These are phyloP conservation scores for Urosaurus nigricauda DNA, from an alignment of 2,797 vertebrate species.

Conservation along the genomic window DNA sequence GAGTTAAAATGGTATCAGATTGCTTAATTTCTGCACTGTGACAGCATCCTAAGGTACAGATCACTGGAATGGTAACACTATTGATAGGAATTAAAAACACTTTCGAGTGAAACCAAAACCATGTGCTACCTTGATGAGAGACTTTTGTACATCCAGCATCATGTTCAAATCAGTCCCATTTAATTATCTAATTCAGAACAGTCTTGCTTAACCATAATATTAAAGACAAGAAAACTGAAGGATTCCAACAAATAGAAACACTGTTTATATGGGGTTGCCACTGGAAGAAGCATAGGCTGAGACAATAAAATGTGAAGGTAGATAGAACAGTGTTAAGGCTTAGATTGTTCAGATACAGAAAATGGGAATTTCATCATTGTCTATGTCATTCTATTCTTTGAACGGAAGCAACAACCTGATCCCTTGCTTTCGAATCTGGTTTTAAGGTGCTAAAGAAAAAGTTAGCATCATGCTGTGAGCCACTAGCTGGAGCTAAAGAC, in stretches of 20 bases:
- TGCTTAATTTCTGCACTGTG: too few relatives aligned
- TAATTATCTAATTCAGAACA: not conserved
- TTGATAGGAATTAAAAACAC: not conserved
- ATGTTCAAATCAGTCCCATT: not conserved
- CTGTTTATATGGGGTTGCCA: not conserved
- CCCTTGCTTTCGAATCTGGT: conserved; percentile 45
- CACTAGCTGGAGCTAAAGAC: conserved; percentile 80
- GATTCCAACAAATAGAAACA: not conserved
- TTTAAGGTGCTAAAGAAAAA: conserved; percentile 57
- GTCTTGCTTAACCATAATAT: not conserved
- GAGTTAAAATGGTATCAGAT: too few relatives aligned
- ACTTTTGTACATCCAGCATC: not conserved
- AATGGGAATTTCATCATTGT: not conserved
- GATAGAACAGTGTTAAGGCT: not conserved
- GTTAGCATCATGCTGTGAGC: conserved; percentile 72
- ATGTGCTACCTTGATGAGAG: not conserved
- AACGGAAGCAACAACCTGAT: conserved; percentile 46
- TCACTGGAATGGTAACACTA: not conserved
- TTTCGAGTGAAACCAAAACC: too few relatives aligned
- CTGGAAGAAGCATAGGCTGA: not conserved
- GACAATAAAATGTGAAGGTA: not conserved
- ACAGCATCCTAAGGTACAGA: not conserved
- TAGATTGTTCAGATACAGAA: not conserved
- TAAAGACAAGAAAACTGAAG: not conserved
- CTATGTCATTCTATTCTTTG: conserved; percentile 24